Evolutionary conservation across 2,888 invertebrate species (phyloP), one percentile per base, ranked within the genome.

Genomic region (Polia nebulosa): DNA sequence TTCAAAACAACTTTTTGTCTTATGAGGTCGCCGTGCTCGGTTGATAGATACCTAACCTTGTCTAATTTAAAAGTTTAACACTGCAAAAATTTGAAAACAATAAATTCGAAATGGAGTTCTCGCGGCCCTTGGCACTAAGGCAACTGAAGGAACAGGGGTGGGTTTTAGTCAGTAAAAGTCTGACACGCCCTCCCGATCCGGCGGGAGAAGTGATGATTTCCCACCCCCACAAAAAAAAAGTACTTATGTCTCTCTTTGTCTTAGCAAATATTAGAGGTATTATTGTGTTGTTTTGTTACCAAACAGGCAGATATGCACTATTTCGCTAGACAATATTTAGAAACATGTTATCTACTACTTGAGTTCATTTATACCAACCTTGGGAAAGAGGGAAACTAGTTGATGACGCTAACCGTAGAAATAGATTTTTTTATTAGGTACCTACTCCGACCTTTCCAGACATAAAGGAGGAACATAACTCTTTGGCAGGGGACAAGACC

Each of bases 401-500:
- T 32, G 51, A 32, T 32, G 20, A 20, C 1, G 13, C 13, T 32
- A 29, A 32, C 32, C 52, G 15, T 15, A 52, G 0, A 0, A 44
- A 39, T 36, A 32, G 17, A 9, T 45, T 47, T 22, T 53, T 45
- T 56, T 52, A 25, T 41, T 3, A 8, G 32, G 4, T 32, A 6
- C 7, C 5, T 55, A 62, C 5, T 27, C 7, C 7, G 66, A 36
- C 83, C 60, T 32, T 76, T 82, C 81, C 56, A 82, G 83, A 7
- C 5, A 53, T 8, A 73, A 60, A 59, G 20, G 27, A 64, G 59
- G 11, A 27, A 51, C 29, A 51, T 76, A 79, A 52, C 59, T 86
- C 86, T 75, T 65, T 71, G 85, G 66, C 53, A 83, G 73, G 87
- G 89, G 87, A 89, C 88, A 89, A 88, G 90, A 88, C 91, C 90